Evolutionary conservation across 2,888 invertebrate genomes (phyloP).

Genomic region (Perithous albicinctus): DNA sequence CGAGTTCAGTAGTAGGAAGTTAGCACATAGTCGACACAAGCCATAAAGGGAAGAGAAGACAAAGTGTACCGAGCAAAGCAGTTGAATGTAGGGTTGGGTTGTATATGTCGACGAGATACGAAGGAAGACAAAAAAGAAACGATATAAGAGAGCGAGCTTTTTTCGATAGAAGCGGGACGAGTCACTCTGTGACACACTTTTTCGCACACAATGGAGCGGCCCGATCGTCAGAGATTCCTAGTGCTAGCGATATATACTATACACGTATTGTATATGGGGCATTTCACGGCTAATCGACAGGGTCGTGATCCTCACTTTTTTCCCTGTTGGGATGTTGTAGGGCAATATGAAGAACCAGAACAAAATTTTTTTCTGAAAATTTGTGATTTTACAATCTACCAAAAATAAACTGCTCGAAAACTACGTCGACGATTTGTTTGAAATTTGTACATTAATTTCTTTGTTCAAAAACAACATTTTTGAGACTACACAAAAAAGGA

Average conservation of each 20-base stretch:
- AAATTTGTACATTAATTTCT: no score
- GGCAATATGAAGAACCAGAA: no score
- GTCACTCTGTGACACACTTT: slow-evolving; percentile 71
- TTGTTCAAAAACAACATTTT: no score
- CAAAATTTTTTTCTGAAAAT: no score
- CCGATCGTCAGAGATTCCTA: slow-evolving; percentile 59
- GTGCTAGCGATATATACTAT: slow-evolving; percentile 54
- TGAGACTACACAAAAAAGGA: no score
- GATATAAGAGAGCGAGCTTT: slow-evolving; percentile 36
- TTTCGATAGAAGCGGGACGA: slow-evolving; percentile 38
- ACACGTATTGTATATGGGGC: no score
- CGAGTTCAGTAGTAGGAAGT: slow-evolving; percentile 52
- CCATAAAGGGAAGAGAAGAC: slow-evolving; percentile 46
- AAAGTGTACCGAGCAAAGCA: neutral
- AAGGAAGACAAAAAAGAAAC: slow-evolving; percentile 35
- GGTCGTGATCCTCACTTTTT: no score
- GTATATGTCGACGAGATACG: slow-evolving; percentile 27
- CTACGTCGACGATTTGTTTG: no score
- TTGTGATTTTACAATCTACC: no score
- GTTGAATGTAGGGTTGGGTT: neutral
- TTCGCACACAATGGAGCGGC: slow-evolving; percentile 67
- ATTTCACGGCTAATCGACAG: no score
- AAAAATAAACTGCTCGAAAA: no score
- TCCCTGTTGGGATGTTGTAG: no score
- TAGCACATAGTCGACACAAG: slow-evolving; percentile 42